phyloP scores from a whole-genome alignment of 2,888 invertebrate genomes.

The Stomorhina lunata region DNA sequence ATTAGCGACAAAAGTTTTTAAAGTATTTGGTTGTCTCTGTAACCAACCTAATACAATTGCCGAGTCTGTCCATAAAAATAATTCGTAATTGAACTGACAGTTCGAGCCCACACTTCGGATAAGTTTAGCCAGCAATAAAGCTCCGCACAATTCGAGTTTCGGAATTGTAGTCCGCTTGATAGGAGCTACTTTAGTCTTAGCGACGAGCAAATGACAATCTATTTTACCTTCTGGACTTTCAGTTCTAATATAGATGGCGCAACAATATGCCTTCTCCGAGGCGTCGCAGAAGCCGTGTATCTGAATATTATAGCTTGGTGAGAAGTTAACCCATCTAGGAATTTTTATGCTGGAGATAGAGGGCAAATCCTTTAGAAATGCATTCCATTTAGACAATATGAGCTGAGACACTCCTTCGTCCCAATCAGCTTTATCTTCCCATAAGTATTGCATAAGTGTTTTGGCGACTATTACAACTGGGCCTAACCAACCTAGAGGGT shows the following conservation, averaged over 20 bases:
- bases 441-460: slow-evolving; percentile 28
- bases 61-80: no score
- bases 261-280: slow-evolving; percentile 21
- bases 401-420: no score
- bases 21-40: no score
- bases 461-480: not conserved
- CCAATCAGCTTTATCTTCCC: slow-evolving; percentile 21
- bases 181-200: slow-evolving; percentile 25
- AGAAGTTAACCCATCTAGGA: slow-evolving; percentile 22
- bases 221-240: not conserved
- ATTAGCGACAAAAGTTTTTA: no score
- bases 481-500: slow-evolving; percentile 19
- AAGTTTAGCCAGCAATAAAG: slow-evolving; percentile 26
- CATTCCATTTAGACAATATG: no score
- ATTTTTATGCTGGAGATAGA: not conserved
- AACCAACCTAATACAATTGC: no score
- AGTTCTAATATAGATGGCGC: not conserved
- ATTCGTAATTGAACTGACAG: no score
- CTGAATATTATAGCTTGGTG: not conserved
- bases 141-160: slow-evolving; percentile 9
- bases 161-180: slow-evolving; percentile 17
- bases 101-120: not conserved
- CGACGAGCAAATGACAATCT: not conserved
- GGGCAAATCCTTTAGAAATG: not conserved
- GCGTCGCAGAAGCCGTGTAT: slow-evolving; percentile 21